Percentiles rank a stretch among this genome's conserved stretches.
Evolutionary conservation across 2,797 vertebrate species (phyloP).

Genomic region (Dipus sagitta): DNA sequence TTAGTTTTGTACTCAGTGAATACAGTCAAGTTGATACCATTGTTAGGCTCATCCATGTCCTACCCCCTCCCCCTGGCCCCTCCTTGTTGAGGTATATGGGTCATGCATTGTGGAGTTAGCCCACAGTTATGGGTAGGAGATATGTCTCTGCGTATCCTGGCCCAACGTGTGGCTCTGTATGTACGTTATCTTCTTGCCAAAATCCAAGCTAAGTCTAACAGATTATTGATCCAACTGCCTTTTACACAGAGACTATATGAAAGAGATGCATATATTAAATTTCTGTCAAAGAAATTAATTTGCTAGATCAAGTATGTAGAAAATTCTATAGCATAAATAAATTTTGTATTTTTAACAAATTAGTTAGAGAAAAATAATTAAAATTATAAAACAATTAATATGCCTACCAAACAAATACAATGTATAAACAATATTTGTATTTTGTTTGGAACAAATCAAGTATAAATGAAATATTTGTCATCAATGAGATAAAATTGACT

Average conservation of each 20-base stretch:
- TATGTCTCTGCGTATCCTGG: too few species aligned
- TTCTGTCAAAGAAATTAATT: not conserved
- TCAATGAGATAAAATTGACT: constrained; percentile 18
- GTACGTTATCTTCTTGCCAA: not conserved
- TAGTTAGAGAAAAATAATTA: not conserved
- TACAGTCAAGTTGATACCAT: too few species aligned
- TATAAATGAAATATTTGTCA: not conserved
- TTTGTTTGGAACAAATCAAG: constrained; percentile 16
- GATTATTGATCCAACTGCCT: not conserved
- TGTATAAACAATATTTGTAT: not conserved
- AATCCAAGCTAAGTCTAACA: not conserved
- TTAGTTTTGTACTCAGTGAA: too few species aligned
- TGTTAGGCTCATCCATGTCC: too few species aligned
- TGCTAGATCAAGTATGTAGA: not conserved
- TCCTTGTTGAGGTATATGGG: too few species aligned
- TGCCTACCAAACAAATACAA: not conserved
- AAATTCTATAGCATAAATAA: constrained; percentile 7
- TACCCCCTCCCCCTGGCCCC: too few species aligned
- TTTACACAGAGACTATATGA: not conserved
- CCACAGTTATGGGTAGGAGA: too few species aligned
- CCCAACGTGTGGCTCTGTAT: not conserved
- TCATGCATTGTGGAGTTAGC: too few species aligned
- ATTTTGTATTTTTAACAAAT: not conserved
- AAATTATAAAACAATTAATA: not conserved
- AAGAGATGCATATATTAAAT: not conserved